Conservation (phyloP, 1,140 invertebrate species). For the Radopholus similis region DNA sequence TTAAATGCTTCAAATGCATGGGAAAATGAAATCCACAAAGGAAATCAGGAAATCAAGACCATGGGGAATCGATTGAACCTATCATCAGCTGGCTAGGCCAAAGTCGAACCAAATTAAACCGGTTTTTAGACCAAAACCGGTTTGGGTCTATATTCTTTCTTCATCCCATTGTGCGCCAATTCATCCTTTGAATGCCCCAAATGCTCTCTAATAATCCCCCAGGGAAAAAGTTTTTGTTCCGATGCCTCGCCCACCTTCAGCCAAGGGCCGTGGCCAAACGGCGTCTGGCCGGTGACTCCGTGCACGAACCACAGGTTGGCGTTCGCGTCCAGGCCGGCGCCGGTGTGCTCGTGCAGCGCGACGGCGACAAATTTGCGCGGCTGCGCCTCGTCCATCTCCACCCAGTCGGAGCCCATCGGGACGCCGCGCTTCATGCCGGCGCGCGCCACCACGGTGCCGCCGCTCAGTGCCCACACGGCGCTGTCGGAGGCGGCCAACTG, state of each 20-base stretch:
- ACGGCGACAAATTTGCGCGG: slow-evolving; percentile 39
- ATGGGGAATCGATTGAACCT: too few relatives aligned
- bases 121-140: too few relatives aligned
- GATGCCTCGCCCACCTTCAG: slow-evolving; percentile 31
- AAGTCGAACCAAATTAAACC: too few relatives aligned
- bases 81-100: too few relatives aligned
- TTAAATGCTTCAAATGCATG: too few relatives aligned
- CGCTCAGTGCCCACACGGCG: slow-evolving; percentile 36
- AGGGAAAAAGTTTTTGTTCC: slow-evolving; percentile 4
- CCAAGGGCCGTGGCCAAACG: slow-evolving; percentile 39
- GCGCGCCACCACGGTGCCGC: slow-evolving; percentile 36
- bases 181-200: too few relatives aligned
- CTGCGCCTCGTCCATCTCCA: slow-evolving; percentile 20
- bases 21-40: too few relatives aligned
- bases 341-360: slow-evolving; percentile 27
- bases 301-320: slow-evolving; percentile 42
- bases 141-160: too few relatives aligned
- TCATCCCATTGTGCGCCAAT: too few relatives aligned
- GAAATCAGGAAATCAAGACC: too few relatives aligned
- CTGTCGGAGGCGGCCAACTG: slow-evolving; percentile 39
- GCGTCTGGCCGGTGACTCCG: slow-evolving; percentile 34
- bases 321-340: slow-evolving; percentile 30
- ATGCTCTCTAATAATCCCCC: not conserved
- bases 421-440: slow-evolving; percentile 39
- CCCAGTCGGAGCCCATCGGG: slow-evolving; percentile 48